Conservation (phyloP, 2,113 vertebrate genomes). For the Clarias gariepinus region DNA sequence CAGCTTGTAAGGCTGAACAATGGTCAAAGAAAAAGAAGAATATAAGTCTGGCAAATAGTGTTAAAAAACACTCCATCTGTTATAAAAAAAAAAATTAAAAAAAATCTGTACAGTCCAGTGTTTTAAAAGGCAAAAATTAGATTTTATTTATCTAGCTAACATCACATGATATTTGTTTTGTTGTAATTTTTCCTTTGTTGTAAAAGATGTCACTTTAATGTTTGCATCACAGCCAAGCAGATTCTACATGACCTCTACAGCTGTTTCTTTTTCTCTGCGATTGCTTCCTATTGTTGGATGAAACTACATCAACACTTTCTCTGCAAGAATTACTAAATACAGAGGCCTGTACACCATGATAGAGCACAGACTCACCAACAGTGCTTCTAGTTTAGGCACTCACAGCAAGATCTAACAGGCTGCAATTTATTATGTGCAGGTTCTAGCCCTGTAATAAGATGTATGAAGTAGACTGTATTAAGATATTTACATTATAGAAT, state of each 20-base stretch:
- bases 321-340: background rate
- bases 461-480: background rate
- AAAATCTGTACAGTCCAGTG: too few relatives aligned
- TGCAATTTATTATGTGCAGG: too few relatives aligned
- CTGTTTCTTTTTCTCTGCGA: background rate
- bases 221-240: background rate
- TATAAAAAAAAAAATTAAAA: too few relatives aligned
- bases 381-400: background rate
- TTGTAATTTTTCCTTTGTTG: too few relatives aligned
- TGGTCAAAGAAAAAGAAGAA: too few relatives aligned
- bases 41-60: too few relatives aligned
- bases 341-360: background rate
- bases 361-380: background rate
- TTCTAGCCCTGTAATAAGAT: too few relatives aligned
- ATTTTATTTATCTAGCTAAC: too few relatives aligned
- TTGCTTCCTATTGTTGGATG: background rate
- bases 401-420: background rate
- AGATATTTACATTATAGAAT: background rate
- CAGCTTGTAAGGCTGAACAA: too few relatives aligned
- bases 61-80: too few relatives aligned
- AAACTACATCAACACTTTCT: background rate
- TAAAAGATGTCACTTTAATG: background rate
- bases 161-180: too few relatives aligned
- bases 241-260: background rate
- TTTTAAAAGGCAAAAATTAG: too few relatives aligned